Evolutionary conservation across 2,113 vertebrate species (phyloP), one percentile per base, ranked within the genome.

Genomic region (Datnioides undecimradiatus): DNA sequence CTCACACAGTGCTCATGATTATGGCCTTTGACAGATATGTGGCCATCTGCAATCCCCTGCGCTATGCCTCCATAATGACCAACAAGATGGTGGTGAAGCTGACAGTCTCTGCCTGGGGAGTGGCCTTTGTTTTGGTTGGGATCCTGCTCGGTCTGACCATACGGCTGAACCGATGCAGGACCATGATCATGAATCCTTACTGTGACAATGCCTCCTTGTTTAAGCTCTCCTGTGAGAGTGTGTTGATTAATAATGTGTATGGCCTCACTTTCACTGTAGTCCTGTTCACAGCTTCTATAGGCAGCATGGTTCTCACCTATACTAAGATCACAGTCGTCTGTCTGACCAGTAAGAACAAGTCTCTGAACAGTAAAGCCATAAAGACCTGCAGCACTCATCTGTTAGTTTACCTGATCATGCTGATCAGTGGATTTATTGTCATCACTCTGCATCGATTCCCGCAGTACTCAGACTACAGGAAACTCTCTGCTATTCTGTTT

Each of bases 141-240:
- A 29, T 93, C 38, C 58, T 94, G 2, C 58, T 94, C 1, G 85
- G 90, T 5, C 83, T 93, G 21, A 92, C 89, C 6, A 7, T 93
- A 0, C 73, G n/a, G 0, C 86, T 94, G 17, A 84, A 73, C 19
- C 70, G 88, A 27, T 94, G 93, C 65, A 83, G 92, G 51, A 77
- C 80, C 14, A 0, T 82, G 19, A 87, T 94, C 10, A 13, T 2
- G 0, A 91, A 89, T 2, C 58, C 83, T 1, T 90, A 43, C 77
- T 94, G 93, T 94, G 93, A 89, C 62, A 94, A 94, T 12, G 90
- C 92, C 2, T 89, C 91, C 0, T 29, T 94, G 33, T 93, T 93
- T 40, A 91, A 90, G 14, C 91, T n/a, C 8, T 93, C 92, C 45
- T 94, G 93, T 23, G 88, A 93, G 8, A 86, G 29, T 12, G 73